phyloP scores from a whole-genome alignment of 2,113 vertebrate species.

The Acanthochromis polyacanthus region DNA sequence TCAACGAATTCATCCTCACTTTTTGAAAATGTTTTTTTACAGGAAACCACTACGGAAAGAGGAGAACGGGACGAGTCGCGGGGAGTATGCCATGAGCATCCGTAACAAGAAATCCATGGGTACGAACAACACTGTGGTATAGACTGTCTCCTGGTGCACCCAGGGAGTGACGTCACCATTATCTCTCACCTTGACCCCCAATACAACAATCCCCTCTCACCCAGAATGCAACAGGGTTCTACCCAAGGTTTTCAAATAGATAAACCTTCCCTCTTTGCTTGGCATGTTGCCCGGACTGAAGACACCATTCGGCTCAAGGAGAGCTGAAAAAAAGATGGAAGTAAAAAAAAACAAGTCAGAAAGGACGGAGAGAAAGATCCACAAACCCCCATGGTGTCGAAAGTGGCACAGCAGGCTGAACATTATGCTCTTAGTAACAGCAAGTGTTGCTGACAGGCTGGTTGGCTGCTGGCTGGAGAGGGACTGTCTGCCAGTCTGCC shows the following conservation, averaged over 20 bases:
- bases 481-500: conserved; percentile 76
- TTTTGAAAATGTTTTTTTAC: conserved; percentile 53
- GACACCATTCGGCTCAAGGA: conserved; percentile 59
- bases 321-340: conserved; percentile 52
- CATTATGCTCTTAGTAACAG: conserved; percentile 83
- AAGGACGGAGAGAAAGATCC: conserved; percentile 55
- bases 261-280: conserved; percentile 65
- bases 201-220: conserved; percentile 54
- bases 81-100: conserved; percentile 98
- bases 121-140: conserved; percentile 91
- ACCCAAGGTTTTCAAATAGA: conserved; percentile 57
- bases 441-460: conserved; percentile 82
- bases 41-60: conserved; percentile 99
- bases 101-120: conserved; percentile 91
- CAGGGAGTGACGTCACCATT: conserved; percentile 56
- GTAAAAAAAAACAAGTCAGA: conserved; percentile 41
- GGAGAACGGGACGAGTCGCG: conserved; percentile 93
- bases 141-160: conserved; percentile 70
- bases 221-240: conserved; percentile 68
- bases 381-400: conserved; percentile 60
- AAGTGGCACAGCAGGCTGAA: conserved; percentile 77
- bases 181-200: conserved; percentile 42
- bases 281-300: conserved; percentile 72
- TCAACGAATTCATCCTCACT: conserved; percentile 42
- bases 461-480: conserved; percentile 82